Base-by-base conservation (phyloP, 2,113 vertebrate genomes). In the Actinemys pallida region DNA sequence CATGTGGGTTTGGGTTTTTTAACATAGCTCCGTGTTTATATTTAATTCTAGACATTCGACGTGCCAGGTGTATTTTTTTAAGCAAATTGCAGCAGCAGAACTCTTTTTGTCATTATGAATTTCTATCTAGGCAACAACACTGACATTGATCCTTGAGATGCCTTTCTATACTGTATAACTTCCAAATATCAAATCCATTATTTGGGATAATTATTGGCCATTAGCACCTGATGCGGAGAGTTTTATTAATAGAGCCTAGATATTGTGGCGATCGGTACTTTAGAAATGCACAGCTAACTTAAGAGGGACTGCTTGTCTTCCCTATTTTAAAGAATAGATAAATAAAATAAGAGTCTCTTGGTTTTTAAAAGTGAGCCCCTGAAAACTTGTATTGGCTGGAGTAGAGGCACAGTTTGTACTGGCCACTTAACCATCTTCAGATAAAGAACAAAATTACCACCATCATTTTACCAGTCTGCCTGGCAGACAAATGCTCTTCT, bases 231-330 rank as follows among this genome's bases (percentile, higher is more conserved):
- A 95, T 20, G 95, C 91, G 93, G 97, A 79, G 91, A 91, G 87
- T 81, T 95, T 94, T 97, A 97, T 97, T 98, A 96, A 97, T 88
- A 95, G 97, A 81, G 82, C 93, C 89, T 96, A 95, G 95, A 96
- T 96, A 95, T 90, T 95, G 95, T 85, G 96, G 88, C 84, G 62
- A 96, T 96, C 94, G 35, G 29, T 22, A 57, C 76, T 97, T 94
- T 95, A 89, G 94, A 97, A 97, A 94, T 95, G 93, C 97, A 95
- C 95, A 96, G 93, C 95, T 97, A 97, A 97, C 90, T 95, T 69
- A 69, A 86, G 39, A 56, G 75, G 85, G 89, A 52, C 83, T 11
- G 20, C 59, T 81, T 47, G 47, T 35, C 84, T 22, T 91, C 69
- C 69, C 45, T 19, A 4, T 12, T 65, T 14, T 45, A 72, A 81